Evolutionary conservation across 1,140 invertebrate genomes (phyloP), one percentile per base, ranked within the genome.

Genomic region (Zaprionus camerounensis): DNA sequence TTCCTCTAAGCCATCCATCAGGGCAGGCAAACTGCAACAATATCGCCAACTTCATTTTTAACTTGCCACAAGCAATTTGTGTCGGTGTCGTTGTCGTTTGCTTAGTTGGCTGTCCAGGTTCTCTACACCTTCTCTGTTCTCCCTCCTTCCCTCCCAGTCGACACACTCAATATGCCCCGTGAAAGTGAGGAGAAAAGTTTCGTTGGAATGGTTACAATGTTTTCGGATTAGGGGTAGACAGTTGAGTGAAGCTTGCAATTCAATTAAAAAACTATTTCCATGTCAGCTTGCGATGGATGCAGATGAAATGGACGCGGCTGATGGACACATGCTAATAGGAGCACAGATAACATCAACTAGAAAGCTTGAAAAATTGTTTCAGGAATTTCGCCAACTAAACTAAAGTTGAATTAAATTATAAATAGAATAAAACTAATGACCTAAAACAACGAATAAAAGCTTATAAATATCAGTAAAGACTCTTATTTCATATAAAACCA

Each of bases 241-340:
- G 31, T 53, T 11, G 56, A 49, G 13, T 20, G 46, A n/a, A 26
- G 36, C 51, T 44, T 15, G 17, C 26, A 56, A 74, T 74, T 62
- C 44, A 69, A 74, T 74, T 69, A 62, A 46, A 74, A 74, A 63
- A 13, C 65, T 56, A 74, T 74, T 74, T 68, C 67, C 71, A 56
- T 58, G 44, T 49, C 20, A 12, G 12, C 17, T 51, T 26, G 31
- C 12, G 28, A 22, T 46, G n/a, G n/a, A 46, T 46, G 41, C 41
- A 26, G 63, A 20, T 56, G n/a, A 20, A 55, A 67, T 57, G 4
- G 24, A 63, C n/a, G 44, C 44, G 24, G 12, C 4, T 20, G 2
- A 3, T 26, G 1, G n/a, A 17, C 5, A 28, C 1, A 12, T 22
- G 13, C 17, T 26, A 26, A 44, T 41, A 38, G 36, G 17, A 24